These are phyloP conservation scores for Dascillus cervinus DNA, from an alignment of 2,888 invertebrate genomes.

Conservation along the genomic window DNA sequence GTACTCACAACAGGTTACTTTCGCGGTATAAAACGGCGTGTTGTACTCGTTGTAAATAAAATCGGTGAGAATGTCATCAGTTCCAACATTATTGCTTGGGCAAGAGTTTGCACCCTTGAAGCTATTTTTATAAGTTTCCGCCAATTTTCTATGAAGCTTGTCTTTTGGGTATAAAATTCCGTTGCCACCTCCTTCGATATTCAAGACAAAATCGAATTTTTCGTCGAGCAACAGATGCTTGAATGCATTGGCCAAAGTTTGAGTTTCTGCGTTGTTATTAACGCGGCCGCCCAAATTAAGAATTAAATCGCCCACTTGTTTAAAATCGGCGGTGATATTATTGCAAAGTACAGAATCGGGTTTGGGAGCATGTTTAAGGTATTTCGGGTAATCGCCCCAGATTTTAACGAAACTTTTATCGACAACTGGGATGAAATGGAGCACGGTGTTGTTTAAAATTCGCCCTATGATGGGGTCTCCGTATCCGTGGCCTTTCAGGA, in stretches of 20 bases:
- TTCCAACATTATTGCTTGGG: slow-evolving; percentile 33
- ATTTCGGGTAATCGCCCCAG: slow-evolving; percentile 39
- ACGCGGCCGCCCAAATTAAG: slow-evolving; percentile 43
- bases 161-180: slow-evolving; percentile 45
- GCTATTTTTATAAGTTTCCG: slow-evolving; percentile 42
- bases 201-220: slow-evolving; percentile 63
- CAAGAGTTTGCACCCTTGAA: slow-evolving; percentile 36
- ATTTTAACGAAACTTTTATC: slow-evolving; percentile 50
- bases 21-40: slow-evolving; percentile 61
- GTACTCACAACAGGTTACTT: slow-evolving; percentile 78
- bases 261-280: slow-evolving; percentile 39
- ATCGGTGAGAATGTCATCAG: slow-evolving; percentile 49
- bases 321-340: slow-evolving; percentile 40
- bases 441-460: slow-evolving; percentile 62
- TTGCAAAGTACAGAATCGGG: slow-evolving; percentile 32
- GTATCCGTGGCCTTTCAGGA: slow-evolving; percentile 62
- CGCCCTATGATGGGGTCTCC: slow-evolving; percentile 58
- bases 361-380: slow-evolving; percentile 26
- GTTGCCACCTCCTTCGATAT: slow-evolving; percentile 66
- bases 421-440: slow-evolving; percentile 71
- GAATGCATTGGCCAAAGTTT: slow-evolving; percentile 52
- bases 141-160: slow-evolving; percentile 46
- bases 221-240: slow-evolving; percentile 56
- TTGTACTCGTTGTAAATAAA: slow-evolving; percentile 55
- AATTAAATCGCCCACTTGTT: slow-evolving; percentile 61